Base-by-base conservation (phyloP, 2,113 vertebrate genomes). In the Machaerirhynchus nigripectus region DNA sequence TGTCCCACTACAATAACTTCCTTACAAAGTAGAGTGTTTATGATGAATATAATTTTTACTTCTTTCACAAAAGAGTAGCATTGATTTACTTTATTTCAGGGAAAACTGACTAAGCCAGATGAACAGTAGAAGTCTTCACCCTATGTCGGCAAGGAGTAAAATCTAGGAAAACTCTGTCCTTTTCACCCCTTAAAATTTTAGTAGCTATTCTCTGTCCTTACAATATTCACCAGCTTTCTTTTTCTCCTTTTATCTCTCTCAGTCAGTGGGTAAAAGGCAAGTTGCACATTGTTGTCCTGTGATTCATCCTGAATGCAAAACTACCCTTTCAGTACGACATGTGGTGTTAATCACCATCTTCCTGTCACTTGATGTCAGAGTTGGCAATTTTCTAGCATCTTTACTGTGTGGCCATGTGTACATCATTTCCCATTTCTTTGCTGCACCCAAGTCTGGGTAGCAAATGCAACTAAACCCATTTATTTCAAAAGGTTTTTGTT, bases 331-430 rank as follows among this genome's bases (percentile, higher is more conserved):
- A 49, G 30, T 75, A 23, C 18, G 69, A 84, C 85, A 95, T 90
- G 65, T 94, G 59, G 64, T 85, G 37, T 91, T 95, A 93, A 93
- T 96, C 75, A 93, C 56, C 26, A 27, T 91, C 57, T 93, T 91
- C 65, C 80, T 75, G 81, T 75, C 47, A 47, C 63, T 85, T 70
- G 44, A 84, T 87, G 50, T 85, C 84, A 95, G 81, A 89, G 21
- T 13, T 94, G 87, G 92, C 84, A 86, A 10, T 52, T 94, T 78
- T 85, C 56, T 89, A 82, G n/a, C 31, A 22, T 74, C 44, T 86
- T 83, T 78, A 60, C 49, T 86, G 81, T 11, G 42, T 57, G 61
- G 57, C 49, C 65, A 52, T 20, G 70, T 44, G 59, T 53, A 81
- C 46, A 78, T 61, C 5, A 55, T 84, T 60, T 75, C 67, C 50